These are phyloP conservation scores for Cephus rjabovi DNA, from an alignment of 2,888 invertebrate genomes.

Conservation along the genomic window DNA sequence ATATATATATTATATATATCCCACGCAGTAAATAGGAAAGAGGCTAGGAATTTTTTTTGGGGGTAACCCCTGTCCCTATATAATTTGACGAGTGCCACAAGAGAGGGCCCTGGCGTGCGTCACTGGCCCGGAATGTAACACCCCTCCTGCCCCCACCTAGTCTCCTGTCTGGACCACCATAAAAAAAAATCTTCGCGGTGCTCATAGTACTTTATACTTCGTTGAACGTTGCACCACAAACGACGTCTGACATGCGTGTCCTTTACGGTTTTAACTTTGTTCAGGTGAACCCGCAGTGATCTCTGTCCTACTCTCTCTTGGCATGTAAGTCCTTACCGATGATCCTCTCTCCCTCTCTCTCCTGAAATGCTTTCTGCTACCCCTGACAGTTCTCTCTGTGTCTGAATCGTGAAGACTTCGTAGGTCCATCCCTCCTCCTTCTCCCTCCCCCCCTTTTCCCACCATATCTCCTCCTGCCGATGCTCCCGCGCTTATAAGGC, in stretches of 20 bases:
- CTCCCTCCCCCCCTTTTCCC: no score
- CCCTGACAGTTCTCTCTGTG: no score
- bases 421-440: no score
- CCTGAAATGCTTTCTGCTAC: no score
- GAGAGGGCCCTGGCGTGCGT: conserved; percentile 35
- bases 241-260: conserved; percentile 1
- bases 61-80: no score
- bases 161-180: conserved; percentile 24
- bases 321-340: neutral
- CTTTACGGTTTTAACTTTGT: conserved; percentile 3
- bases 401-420: no score
- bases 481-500: neutral
- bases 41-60: no score
- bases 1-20: no score
- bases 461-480: no score
- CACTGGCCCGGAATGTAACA: conserved; percentile 60
- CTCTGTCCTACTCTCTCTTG: neutral
- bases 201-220: conserved; percentile 16
- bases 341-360: neutral
- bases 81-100: no score
- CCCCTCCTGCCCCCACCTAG: conserved; percentile 25
- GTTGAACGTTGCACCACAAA: neutral
- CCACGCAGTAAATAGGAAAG: no score
- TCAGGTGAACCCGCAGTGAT: neutral
- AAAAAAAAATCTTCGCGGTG: conserved; percentile 29